Evolutionary conservation across 2,888 invertebrate genomes (phyloP).

Genomic region (Eubasilissa splendida): DNA sequence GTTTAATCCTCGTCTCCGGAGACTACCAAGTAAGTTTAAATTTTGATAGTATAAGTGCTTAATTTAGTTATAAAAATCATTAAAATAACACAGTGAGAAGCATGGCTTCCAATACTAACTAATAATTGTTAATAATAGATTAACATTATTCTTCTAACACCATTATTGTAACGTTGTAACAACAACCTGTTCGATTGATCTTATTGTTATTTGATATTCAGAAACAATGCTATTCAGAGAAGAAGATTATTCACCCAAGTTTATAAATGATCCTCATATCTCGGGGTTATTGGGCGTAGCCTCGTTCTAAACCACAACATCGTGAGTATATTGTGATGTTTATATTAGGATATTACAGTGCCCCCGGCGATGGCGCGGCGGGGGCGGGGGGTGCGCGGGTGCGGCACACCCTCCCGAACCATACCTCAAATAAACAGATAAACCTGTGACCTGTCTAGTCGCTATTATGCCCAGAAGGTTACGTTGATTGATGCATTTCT

Average conservation of each 20-base stretch:
- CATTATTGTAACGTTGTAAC: too few species aligned
- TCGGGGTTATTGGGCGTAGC: conserved; percentile 37
- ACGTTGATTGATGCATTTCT: conserved; percentile 58
- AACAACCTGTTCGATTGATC: too few species aligned
- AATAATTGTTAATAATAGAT: too few species aligned
- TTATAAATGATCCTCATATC: conserved; percentile 39
- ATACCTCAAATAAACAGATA: conserved; percentile 55
- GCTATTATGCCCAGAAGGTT: conserved; percentile 56
- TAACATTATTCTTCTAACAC: too few species aligned
- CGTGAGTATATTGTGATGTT: conserved; percentile 37
- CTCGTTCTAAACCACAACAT: conserved; percentile 25
- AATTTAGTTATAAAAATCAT: too few species aligned
- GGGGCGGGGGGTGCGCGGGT: neutral
- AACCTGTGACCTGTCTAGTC: conserved; percentile 54
- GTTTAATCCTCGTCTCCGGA: too few species aligned
- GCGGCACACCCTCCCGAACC: conserved; percentile 6
- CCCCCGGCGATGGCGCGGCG: neutral
- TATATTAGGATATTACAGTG: conserved; percentile 36
- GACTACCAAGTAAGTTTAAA: too few species aligned
- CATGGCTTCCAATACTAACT: too few species aligned
- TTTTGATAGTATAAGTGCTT: too few species aligned
- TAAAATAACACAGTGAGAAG: too few species aligned
- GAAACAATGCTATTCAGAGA: conserved; percentile 3
- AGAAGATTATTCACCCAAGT: conserved; percentile 22
- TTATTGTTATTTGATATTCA: neutral